These are phyloP conservation scores for Capitella teleta DNA, from an alignment of 1,140 invertebrate species.

Conservation along the genomic window DNA sequence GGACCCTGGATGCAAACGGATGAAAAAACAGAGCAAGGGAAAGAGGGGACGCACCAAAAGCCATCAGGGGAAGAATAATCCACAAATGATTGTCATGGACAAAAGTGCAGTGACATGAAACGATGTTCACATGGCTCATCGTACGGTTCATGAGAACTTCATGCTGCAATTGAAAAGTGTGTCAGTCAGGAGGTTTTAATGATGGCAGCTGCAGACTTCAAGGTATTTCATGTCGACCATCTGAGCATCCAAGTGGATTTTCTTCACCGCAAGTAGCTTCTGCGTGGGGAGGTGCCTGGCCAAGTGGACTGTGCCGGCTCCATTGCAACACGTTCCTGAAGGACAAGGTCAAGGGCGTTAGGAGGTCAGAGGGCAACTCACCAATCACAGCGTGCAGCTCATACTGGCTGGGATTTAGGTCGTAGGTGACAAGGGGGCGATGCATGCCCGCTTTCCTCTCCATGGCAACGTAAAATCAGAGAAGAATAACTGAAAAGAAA, in stretches of 20 bases:
- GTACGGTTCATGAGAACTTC: constrained; percentile 61
- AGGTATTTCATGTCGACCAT: constrained; percentile 55
- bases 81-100: constrained; percentile 61
- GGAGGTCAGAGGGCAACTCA: too few relatives aligned
- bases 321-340: too few relatives aligned
- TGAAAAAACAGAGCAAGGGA: constrained; percentile 1
- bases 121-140: constrained; percentile 65
- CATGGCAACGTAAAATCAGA: too few relatives aligned
- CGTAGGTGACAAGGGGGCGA: too few relatives aligned
- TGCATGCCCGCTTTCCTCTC: too few relatives aligned
- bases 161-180: constrained; percentile 51
- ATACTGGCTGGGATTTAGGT: too few relatives aligned
- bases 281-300: constrained; percentile 56
- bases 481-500: too few relatives aligned
- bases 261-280: constrained; percentile 60
- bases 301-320: too few relatives aligned
- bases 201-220: neutral
- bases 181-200: too few relatives aligned
- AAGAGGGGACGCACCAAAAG: constrained; percentile 45
- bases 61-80: constrained; percentile 66
- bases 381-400: too few relatives aligned
- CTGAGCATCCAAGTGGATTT: constrained; percentile 60
- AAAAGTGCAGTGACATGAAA: constrained; percentile 62
- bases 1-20: constrained; percentile 45
- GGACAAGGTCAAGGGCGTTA: too few relatives aligned